Conservation (phyloP, 2,888 invertebrate genomes). For the Eudemis profundana region DNA sequence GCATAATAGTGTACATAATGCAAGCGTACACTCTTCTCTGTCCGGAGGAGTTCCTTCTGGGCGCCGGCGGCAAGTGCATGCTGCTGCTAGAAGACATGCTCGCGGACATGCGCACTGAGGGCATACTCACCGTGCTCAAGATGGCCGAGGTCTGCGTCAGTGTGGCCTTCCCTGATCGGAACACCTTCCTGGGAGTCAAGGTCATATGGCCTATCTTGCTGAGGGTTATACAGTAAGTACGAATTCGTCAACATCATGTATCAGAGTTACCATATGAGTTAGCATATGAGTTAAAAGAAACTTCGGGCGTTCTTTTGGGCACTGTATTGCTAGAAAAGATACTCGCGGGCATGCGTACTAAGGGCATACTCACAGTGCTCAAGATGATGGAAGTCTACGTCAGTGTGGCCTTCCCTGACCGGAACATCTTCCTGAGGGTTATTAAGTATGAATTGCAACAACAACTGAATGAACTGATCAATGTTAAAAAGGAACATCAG, state of each 20-base stretch:
- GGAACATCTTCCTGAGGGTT: constrained; percentile 85
- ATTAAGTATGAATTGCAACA: too few relatives aligned
- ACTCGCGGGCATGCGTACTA: constrained; percentile 89
- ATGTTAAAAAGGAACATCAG: too few relatives aligned
- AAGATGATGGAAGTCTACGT: constrained; percentile 88
- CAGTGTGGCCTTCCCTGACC: constrained; percentile 89
- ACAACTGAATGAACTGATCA: too few relatives aligned
- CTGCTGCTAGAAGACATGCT: constrained; percentile 89
- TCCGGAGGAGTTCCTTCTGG: constrained; percentile 90
- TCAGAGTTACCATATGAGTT: not conserved
- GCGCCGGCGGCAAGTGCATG: constrained; percentile 89
- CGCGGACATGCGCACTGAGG: constrained; percentile 88
- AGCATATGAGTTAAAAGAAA: not conserved
- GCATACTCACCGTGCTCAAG: constrained; percentile 88
- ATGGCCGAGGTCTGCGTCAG: constrained; percentile 88
- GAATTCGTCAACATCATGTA: not conserved
- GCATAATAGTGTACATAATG: constrained; percentile 91
- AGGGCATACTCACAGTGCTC: constrained; percentile 87
- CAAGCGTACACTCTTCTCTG: constrained; percentile 92
- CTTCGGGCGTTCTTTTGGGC: not conserved
- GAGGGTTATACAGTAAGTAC: constrained; percentile 75
- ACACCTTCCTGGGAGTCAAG: constrained; percentile 87
- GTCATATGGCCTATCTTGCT: constrained; percentile 80
- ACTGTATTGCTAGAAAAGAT: constrained; percentile 89
- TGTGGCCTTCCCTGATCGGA: constrained; percentile 89